Percentiles rank a stretch among this genome's conserved stretches.
These are phyloP conservation scores for Nettapus auritus DNA, from an alignment of 2,113 vertebrate species.

Conservation along the genomic window DNA sequence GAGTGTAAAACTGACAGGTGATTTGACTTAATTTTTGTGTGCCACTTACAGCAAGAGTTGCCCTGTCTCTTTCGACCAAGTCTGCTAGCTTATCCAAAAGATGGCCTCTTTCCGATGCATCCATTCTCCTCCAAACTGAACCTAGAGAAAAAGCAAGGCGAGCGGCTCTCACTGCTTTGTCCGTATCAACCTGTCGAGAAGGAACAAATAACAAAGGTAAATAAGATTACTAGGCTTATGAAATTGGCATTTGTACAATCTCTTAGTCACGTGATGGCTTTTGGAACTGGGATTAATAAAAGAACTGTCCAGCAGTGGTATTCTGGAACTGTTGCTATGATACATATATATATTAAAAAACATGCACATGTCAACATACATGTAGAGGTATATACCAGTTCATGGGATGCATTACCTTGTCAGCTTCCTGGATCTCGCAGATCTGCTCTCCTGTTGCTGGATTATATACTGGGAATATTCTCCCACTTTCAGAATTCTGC, in stretches of 20 bases:
- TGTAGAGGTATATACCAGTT: background rate
- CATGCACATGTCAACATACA: background rate
- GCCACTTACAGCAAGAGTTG: constrained; percentile 89
- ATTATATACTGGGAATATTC: constrained; percentile 89
- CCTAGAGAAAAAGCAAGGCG: constrained; percentile 92
- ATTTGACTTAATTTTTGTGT: background rate
- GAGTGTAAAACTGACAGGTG: background rate
- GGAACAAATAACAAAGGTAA: background rate
- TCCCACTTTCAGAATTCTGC: constrained; percentile 94
- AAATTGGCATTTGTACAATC: background rate
- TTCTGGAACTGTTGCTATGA: background rate
- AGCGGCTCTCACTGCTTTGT: constrained; percentile 94
- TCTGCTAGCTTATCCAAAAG: constrained; percentile 93
- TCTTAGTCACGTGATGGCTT: background rate
- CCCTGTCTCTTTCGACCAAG: constrained; percentile 93
- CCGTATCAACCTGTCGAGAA: constrained; percentile 86
- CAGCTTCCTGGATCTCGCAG: constrained; percentile 96
- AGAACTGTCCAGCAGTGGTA: background rate
- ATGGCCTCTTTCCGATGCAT: constrained; percentile 93
- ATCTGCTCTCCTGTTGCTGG: constrained; percentile 94
- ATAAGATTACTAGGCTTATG: background rate
- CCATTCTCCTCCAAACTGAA: constrained; percentile 95
- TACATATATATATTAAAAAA: background rate
- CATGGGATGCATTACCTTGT: constrained; percentile 84
- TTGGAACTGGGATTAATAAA: background rate